Evolutionary conservation across 2,113 vertebrate genomes (phyloP).

Genomic region (Shinisaurus crocodilurus): DNA sequence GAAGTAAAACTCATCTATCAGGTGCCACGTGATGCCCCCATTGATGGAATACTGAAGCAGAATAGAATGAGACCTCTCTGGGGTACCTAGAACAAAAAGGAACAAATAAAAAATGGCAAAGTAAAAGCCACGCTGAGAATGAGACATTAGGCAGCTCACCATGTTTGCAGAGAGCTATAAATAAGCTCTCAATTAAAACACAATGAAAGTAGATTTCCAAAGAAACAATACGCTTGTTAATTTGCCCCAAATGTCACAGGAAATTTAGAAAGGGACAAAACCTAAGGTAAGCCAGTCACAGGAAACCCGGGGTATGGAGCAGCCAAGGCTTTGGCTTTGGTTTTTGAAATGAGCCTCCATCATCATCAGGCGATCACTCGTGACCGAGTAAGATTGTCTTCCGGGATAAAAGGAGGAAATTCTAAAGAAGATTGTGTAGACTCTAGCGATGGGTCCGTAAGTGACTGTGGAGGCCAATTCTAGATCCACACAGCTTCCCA

Average conservation of each 20-base stretch:
- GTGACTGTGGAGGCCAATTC: no score
- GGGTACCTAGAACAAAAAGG: constrained; percentile 81
- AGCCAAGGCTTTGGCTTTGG: neutral
- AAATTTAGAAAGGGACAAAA: neutral
- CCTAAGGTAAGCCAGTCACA: neutral
- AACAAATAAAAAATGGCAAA: neutral
- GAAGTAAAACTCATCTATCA: constrained; percentile 97
- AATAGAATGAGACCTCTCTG: constrained; percentile 95
- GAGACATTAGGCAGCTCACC: neutral
- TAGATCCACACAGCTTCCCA: no score
- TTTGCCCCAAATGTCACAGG: neutral
- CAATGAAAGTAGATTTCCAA: neutral
- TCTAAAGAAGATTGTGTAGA: no score
- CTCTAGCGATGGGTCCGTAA: no score
- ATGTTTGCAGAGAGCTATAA: neutral
- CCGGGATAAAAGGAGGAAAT: no score
- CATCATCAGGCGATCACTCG: no score
- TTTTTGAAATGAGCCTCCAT: neutral
- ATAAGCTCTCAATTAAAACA: neutral
- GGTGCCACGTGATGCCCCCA: constrained; percentile 94
- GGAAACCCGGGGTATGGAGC: neutral
- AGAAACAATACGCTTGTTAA: neutral
- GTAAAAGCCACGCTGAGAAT: neutral
- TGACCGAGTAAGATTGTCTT: no score
- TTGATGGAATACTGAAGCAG: constrained; percentile 94